Evolutionary conservation across 2,888 invertebrate species (phyloP), one percentile per base, ranked within the genome.

Genomic region (Arenicola marina): DNA sequence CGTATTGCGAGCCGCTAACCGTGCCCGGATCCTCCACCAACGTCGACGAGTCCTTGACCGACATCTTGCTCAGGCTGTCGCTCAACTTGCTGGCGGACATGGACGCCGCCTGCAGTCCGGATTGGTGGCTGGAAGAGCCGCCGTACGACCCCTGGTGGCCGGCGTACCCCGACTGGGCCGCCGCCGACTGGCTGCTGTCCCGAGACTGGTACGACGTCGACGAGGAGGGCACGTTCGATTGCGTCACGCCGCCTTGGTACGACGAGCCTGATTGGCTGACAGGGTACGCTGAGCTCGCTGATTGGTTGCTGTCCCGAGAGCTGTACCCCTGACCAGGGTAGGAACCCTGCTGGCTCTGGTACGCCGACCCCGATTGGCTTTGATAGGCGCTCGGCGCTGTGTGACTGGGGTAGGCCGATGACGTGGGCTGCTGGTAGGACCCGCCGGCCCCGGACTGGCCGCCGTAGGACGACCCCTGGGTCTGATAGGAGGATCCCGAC

Each of bases 41-140:
- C 29, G 51, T 18, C 21, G 70, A 34, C n/a, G 62, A 34, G 58
- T 80, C 80, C 61, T 80, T 79, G 31, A 79, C 72, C 4, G 73
- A 63, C 73, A 80, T 75, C 65, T 79, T 81, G 31, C 76, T 76
- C 48, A 79, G 68, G 64, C 75, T 76, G 61, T 80, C 79, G 56
- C 73, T 73, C 21, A 80, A 66, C 70, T 80, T 79, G 62, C 72
- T 76, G 24, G 73, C 64, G 2, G 76, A 70, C 28, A 77, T 63
- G 2, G 76, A 70, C 28, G 78, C 56, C 38, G 58, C 34, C 59
- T 75, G 76, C 31, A 73, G 56, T 28, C 24, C 38, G 24, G 21
- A 21, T 24, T 34, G n/a, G n/a, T 34, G n/a, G 15, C 56, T 56
- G 53, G 55, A 61, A 28, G 59, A 56, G 33, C 48, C 31, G 4